phyloP scores from a whole-genome alignment of 2,888 invertebrate species.

The Anoncus sp. region DNA sequence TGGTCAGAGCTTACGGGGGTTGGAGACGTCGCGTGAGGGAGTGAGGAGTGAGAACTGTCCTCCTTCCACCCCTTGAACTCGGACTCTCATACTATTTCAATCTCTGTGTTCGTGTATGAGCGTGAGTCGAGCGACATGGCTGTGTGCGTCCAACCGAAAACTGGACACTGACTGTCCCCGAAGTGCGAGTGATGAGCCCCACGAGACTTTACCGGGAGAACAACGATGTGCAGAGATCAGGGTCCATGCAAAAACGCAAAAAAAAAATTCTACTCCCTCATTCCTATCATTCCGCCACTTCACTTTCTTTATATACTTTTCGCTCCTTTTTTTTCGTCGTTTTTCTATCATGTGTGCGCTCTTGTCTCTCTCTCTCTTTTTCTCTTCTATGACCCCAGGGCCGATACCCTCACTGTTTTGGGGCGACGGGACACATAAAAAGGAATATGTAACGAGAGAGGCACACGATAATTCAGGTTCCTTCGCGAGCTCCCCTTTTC shows the following conservation, averaged over 20 bases:
- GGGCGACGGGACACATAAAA: constrained; percentile 80
- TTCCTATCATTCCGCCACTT: constrained; percentile 51
- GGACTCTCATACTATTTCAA: constrained; percentile 49
- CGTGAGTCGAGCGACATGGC: background rate
- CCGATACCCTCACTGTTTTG: constrained; percentile 75
- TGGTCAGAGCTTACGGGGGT: constrained; percentile 43
- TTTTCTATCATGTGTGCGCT: constrained; percentile 22
- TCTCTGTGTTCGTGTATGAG: constrained; percentile 17
- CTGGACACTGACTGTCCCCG: constrained; percentile 79
- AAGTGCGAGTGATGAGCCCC: constrained; percentile 83
- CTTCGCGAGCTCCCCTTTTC: constrained; percentile 60
- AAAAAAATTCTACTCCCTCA: constrained; percentile 52
- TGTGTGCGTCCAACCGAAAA: constrained; percentile 60
- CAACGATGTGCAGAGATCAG: constrained; percentile 36
- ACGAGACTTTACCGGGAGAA: constrained; percentile 71
- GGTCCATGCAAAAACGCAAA: constrained; percentile 77
- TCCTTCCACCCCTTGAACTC: constrained; percentile 40
- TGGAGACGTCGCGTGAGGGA: constrained; percentile 37
- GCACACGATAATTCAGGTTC: constrained; percentile 79
- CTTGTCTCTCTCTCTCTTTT: constrained; percentile 22
- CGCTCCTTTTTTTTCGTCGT: constrained; percentile 33
- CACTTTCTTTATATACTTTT: constrained; percentile 59
- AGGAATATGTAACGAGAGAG: constrained; percentile 82
- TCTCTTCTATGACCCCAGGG: constrained; percentile 48
- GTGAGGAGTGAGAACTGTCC: constrained; percentile 34